Base-by-base conservation (phyloP, 2,113 vertebrate genomes). In the Pimephales promelas region DNA sequence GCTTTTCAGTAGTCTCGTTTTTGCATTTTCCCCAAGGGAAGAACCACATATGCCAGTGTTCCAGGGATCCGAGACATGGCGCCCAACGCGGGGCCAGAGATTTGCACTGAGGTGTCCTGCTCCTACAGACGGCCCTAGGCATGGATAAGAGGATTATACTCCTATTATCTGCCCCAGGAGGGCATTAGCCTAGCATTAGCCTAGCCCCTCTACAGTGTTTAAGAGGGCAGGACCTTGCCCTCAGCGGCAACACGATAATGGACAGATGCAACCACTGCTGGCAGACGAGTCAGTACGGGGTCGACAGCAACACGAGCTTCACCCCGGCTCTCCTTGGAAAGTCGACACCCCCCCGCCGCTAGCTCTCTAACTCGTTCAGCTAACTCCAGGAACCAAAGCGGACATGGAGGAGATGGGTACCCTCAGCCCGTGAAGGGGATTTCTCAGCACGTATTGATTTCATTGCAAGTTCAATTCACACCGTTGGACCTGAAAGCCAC, bases 131-230 rank as follows among this genome's bases (percentile, higher is more conserved):
- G 89, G 87, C 91, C 92, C 49, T 20, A 84, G 70, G 92, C 87
- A 88, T 84, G 92, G 91, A 94, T 94, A 94, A 93, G 92, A 93
- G 93, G 93, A 93, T 95, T 94, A 93, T 88, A 86, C 84, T 84
- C 84, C 88, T 93, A 93, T 93, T 92, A 93, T 93, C 90, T 88
- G 86, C 90, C 92, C 77, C 86, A 64, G 45, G 89, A 89, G 91
- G 89, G 80, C 87, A 90, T 90, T 90, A 90, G 90, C 90, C 66
- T 49, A 85, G 89, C 90, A 54, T 54, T 54, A 54, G 52, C 52
- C 52, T 54, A 20, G 52, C 85, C 81, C 56, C 82, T 84, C 73
- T 87, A 84, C 82, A 89, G 47, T 82, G 89, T 92, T 89, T 91
- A 89, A 91, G 92, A 93, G 92, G 92, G 91, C 89, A 90, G 85